These are phyloP conservation scores for Anolis sagrei DNA, from an alignment of 2,113 vertebrate genomes.

Conservation along the genomic window DNA sequence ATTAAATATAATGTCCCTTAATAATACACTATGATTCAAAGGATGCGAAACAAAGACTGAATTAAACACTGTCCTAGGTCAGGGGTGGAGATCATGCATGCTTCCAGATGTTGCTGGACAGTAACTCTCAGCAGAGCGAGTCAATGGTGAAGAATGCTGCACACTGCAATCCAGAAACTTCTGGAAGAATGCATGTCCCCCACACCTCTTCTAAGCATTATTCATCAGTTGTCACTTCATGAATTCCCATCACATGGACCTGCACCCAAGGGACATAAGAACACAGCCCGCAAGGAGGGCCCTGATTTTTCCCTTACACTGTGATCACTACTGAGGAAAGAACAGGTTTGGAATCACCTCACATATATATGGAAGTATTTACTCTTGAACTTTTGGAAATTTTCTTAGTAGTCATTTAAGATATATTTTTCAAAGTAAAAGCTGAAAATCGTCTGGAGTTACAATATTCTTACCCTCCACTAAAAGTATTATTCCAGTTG, in stretches of 20 bases:
- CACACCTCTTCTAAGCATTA: not conserved
- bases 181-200: too few species aligned
- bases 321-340: not conserved
- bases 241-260: not conserved
- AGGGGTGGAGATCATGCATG: too few species aligned
- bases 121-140: too few species aligned
- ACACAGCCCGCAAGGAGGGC: not conserved
- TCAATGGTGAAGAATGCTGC: too few species aligned
- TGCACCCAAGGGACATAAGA: not conserved
- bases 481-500: not conserved
- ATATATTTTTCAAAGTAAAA: not conserved
- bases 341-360: not conserved
- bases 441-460: not conserved
- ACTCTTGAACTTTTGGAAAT: not conserved
- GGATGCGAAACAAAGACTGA: not conserved
- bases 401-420: not conserved
- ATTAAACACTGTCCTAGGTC: not conserved
- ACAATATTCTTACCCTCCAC: not conserved
- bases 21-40: not conserved
- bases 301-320: not conserved
- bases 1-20: not conserved
- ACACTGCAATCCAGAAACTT: too few species aligned
- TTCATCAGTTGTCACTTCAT: not conserved
- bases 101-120: too few species aligned
- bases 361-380: not conserved